Base-by-base conservation (phyloP, 1,140 invertebrate species). In the Megalonaias nervosa region DNA sequence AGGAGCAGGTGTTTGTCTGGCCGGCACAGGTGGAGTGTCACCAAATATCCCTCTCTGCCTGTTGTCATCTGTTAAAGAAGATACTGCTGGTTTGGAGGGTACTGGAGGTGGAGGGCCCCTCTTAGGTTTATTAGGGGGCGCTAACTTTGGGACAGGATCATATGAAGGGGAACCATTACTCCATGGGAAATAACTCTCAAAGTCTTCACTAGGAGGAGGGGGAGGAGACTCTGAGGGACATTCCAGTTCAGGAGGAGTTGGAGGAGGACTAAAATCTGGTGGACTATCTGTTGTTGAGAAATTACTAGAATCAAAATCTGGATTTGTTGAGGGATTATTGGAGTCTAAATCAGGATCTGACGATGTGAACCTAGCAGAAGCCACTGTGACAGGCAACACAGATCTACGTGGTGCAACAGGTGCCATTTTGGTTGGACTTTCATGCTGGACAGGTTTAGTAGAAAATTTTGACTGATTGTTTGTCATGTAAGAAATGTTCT, bases 1-100 rank as follows among this genome's bases (percentile, higher is more conserved):
- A 31, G 76, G 76, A 31, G 76, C 71, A 23, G 67, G 65, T 16
- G 71, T 70, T 56, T 64, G 31, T 62, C 76, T 67, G 31, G 66
- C 21, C 6, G 76, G 76, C 13, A 74, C 71, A 17, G 71, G 76
- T 5, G 76, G 76, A 23, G 61, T 71, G n/a, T 65, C 31, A n/a
- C 9, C 26, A 1, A 31, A 55, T 61, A 58, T 31, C 70, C 68
- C 26, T 31, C 38, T 21, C 55, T 71, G 62, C 58, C 31, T 72
- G 56, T 64, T 12, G 13, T 38, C 17, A 11, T 62, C 56, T 26
- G 58, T 19, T 13, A 61, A 59, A 74, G 56, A 21, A 60, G 70
- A 72, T 26, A 67, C 69, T 13, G 69, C 13, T 15, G 76, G 70
- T 31, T 70, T 72, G 38, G 76, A 59, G 17, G 76, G 76, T 14